Evolutionary conservation across 1,140 invertebrate species (phyloP).

Genomic region (Zaprionus africanus): DNA sequence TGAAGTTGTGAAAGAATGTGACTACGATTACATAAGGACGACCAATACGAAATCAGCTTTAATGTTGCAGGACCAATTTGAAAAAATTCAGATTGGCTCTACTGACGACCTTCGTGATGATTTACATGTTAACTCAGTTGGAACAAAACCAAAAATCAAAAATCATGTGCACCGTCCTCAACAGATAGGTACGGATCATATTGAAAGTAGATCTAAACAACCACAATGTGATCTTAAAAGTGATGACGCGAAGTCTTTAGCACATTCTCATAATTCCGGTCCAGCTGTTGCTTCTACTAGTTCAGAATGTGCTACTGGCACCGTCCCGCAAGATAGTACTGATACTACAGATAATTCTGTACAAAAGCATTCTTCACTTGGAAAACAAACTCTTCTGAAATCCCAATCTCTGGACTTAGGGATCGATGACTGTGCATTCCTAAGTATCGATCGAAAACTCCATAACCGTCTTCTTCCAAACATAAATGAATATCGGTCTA

Average conservation of each 20-base stretch:
- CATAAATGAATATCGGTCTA: conserved; percentile 34
- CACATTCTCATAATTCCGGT: background rate
- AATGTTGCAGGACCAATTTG: conserved; percentile 33
- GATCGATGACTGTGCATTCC: conserved; percentile 20
- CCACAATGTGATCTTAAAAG: conserved; percentile 1
- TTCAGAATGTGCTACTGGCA: background rate
- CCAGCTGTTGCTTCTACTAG: background rate
- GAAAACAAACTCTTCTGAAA: conserved; percentile 37
- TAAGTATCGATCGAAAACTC: conserved; percentile 19
- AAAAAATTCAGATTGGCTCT: conserved; percentile 36
- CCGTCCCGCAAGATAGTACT: background rate
- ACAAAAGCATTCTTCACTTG: background rate
- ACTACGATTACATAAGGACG: conserved; percentile 9
- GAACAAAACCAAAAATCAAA: conserved; percentile 9
- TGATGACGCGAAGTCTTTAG: background rate
- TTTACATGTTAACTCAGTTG: background rate
- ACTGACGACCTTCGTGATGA: background rate
- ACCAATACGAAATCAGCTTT: conserved; percentile 13
- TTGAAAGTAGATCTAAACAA: conserved; percentile 3
- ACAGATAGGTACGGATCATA: conserved; percentile 2
- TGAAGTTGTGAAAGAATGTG: conserved; percentile 47
- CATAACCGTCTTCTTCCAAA: conserved; percentile 31
- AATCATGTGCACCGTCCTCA: background rate
- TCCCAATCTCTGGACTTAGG: conserved; percentile 54
- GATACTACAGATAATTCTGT: background rate